A percentile compares a stretch with the other conserved stretches of the same genome.
Evolutionary conservation across 2,888 invertebrate species (phyloP).

Genomic region (Chirona hameri): DNA sequence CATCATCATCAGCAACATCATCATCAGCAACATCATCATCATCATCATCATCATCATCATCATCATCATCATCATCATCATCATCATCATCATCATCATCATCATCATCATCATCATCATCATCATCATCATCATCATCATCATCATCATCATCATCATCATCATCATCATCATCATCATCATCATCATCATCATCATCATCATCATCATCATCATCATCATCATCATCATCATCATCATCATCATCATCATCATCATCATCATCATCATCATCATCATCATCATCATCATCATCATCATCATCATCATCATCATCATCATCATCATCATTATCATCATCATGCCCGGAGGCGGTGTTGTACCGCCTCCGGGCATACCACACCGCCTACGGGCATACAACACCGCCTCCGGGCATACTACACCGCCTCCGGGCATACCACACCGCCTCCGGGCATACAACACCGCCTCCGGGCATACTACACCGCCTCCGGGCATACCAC

Average conservation of each 20-base stretch:
- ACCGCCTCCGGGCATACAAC: no score
- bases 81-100: constrained; percentile 22
- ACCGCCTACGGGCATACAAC: no score
- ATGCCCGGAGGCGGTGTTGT: not conserved
- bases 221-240: constrained; percentile 22
- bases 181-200: constrained; percentile 22
- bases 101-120: constrained; percentile 12
- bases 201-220: constrained; percentile 22
- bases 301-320: constrained; percentile 22
- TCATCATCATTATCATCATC: constrained; percentile 1
- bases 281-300: constrained; percentile 22
- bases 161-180: constrained; percentile 22
- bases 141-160: constrained; percentile 22
- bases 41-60: constrained; percentile 22
- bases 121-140: constrained; percentile 22
- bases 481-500: no score
- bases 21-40: no score
- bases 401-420: no score
- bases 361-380: no score
- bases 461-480: no score
- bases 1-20: no score
- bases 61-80: constrained; percentile 22
- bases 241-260: constrained; percentile 22
- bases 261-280: constrained; percentile 22
- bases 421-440: no score